Conservation (phyloP, 2,113 vertebrate species). For the Rhegmatorhina hoffmannsi region DNA sequence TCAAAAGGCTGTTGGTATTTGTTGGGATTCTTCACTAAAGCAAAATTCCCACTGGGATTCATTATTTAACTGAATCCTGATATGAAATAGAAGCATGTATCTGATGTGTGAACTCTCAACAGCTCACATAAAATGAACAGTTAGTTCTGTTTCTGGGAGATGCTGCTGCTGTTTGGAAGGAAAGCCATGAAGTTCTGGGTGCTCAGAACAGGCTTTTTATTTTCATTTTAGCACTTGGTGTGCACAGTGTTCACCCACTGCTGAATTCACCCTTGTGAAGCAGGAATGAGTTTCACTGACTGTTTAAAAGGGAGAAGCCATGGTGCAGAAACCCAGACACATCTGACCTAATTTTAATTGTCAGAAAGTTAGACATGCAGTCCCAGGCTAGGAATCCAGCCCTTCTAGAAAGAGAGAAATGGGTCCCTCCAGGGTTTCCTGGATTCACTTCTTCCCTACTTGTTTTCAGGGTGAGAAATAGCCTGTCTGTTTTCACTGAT, state of each 20-base stretch:
- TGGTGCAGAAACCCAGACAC: neutral
- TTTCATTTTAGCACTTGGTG: neutral
- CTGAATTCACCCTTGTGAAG: neutral
- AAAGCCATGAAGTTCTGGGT: neutral
- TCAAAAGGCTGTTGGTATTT: neutral
- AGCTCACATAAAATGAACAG: neutral
- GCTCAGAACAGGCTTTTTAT: neutral
- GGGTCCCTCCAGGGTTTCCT: neutral
- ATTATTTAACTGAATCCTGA: neutral
- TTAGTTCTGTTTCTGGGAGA: neutral
- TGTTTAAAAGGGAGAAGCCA: neutral
- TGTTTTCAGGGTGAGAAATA: neutral
- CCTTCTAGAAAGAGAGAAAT: neutral
- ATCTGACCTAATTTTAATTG: neutral
- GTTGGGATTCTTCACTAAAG: neutral
- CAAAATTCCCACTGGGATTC: neutral
- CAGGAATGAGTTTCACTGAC: neutral
- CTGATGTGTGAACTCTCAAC: neutral
- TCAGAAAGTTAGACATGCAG: neutral
- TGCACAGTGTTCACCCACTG: rapidly evolving
- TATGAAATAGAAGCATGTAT: neutral
- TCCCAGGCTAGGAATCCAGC: neutral
- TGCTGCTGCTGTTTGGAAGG: neutral
- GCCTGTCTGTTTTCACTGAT: neutral
- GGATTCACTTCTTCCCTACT: neutral